These are phyloP conservation scores for Hippopotamus amphibius DNA, from an alignment of 2,113 vertebrate genomes.

Conservation along the genomic window DNA sequence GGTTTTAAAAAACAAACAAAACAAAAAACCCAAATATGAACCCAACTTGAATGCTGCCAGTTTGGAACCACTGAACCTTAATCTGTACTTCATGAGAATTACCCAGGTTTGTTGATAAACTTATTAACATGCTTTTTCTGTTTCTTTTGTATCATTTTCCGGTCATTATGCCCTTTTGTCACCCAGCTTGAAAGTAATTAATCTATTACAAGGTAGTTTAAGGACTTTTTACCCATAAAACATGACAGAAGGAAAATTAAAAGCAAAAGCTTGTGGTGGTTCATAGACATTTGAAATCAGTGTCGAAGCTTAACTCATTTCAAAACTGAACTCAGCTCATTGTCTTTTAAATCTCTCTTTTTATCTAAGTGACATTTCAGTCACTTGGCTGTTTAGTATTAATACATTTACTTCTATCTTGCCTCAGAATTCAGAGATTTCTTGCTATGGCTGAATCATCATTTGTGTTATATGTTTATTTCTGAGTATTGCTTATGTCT, in stretches of 20 bases:
- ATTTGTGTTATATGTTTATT: conserved; percentile 26
- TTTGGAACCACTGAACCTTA: conserved; percentile 75
- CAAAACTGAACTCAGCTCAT: conserved; percentile 44
- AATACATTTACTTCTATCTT: conserved; percentile 70
- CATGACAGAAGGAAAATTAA: conserved; percentile 73
- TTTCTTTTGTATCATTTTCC: conserved; percentile 77
- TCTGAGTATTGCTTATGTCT: conserved; percentile 47
- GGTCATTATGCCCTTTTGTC: conserved; percentile 78
- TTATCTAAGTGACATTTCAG: conserved; percentile 54
- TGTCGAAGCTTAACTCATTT: conserved; percentile 72
- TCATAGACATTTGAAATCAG: conserved; percentile 80
- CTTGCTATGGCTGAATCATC: conserved; percentile 34
- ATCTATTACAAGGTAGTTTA: conserved; percentile 65
- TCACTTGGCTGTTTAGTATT: conserved; percentile 62
- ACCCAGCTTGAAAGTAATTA: conserved; percentile 76
- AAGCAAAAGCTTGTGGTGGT: conserved; percentile 72
- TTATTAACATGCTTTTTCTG: conserved; percentile 66
- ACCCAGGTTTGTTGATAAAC: conserved; percentile 80
- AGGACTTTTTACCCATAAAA: conserved; percentile 77
- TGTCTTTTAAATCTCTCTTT: conserved; percentile 39
- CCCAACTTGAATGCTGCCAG: conserved; percentile 64
- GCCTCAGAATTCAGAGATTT: conserved; percentile 43
- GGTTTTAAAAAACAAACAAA: conserved; percentile 80
- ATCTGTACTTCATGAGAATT: conserved; percentile 70
- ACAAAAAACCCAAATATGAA: conserved; percentile 84